Evolutionary conservation across 30 jellyfish, hydroid and myxozoan species (phyloP).

Genomic region (Haliclystus octoradiatus): DNA sequence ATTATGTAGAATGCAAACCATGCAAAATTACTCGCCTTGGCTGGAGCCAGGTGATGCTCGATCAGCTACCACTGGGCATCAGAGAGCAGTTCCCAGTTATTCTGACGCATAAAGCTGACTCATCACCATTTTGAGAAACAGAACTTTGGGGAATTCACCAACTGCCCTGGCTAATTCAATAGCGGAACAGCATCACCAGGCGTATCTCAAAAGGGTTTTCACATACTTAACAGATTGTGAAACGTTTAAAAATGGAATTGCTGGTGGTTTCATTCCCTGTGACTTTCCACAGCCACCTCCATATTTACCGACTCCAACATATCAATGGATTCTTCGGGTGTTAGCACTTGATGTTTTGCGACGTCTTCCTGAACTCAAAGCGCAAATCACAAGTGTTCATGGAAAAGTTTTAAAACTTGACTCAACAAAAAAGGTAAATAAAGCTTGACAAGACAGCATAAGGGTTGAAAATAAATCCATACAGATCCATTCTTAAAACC

Average conservation of each 20-base stretch:
- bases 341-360: conserved; percentile 43
- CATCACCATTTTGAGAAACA: neutral
- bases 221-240: conserved; percentile 31
- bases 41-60: conserved; percentile 16
- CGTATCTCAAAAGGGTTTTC: conserved; percentile 8
- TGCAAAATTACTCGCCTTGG: conserved; percentile 16
- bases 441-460: no score
- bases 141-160: conserved; percentile 1
- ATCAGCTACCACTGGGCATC: conserved; percentile 31
- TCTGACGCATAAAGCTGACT: conserved; percentile 35
- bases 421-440: conserved; percentile 38
- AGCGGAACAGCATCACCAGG: conserved; percentile 28
- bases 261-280: neutral
- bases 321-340: conserved; percentile 29
- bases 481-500: no score
- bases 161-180: conserved; percentile 21
- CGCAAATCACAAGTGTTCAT: conserved; percentile 13
- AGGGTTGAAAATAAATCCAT: no score
- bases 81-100: conserved; percentile 20
- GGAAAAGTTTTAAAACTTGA: conserved; percentile 39
- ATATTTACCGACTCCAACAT: conserved; percentile 8
- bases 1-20: neutral
- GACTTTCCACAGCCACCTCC: conserved; percentile 5
- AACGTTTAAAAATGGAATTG: neutral
- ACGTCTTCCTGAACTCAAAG: conserved; percentile 17